Evolutionary conservation across 1,140 invertebrate genomes (phyloP).

Genomic region (Drosophila teissieri): DNA sequence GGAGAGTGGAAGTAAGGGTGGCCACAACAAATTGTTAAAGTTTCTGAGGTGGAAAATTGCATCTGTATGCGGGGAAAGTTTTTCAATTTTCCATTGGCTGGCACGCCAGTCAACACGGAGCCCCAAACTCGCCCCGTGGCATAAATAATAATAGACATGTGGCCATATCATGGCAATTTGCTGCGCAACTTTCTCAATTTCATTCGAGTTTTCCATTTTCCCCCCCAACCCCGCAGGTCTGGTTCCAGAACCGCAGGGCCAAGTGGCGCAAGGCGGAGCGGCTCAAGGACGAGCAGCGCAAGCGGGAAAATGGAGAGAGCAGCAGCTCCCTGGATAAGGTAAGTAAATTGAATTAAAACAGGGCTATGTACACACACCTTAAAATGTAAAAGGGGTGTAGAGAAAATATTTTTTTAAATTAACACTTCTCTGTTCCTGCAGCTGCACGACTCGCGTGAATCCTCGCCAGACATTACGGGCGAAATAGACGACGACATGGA

Average conservation of each 20-base stretch:
- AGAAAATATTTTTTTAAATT: background rate
- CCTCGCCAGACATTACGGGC: conserved; percentile 83
- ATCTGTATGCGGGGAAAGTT: conserved; percentile 79
- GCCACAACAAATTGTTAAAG: conserved; percentile 80
- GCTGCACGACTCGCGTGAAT: conserved; percentile 82
- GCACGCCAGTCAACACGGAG: conserved; percentile 33
- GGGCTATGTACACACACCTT: background rate
- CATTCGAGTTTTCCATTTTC: conserved; percentile 1
- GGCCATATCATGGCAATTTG: conserved; percentile 63
- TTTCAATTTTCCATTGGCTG: conserved; percentile 79
- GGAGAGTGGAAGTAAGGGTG: too few species aligned
- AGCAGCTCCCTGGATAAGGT: conserved; percentile 85
- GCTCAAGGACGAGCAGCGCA: conserved; percentile 94
- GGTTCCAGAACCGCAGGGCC: conserved; percentile 97
- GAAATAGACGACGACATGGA: conserved; percentile 84
- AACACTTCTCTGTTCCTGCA: conserved; percentile 4
- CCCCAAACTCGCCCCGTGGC: conserved; percentile 33
- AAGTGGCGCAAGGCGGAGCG: conserved; percentile 97
- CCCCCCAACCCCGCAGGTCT: conserved; percentile 88
- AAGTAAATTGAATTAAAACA: conserved; percentile 3
- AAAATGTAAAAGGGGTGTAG: too few species aligned
- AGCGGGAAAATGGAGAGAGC: conserved; percentile 90
- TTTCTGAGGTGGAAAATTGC: conserved; percentile 84
- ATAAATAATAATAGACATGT: conserved; percentile 64
- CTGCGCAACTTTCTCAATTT: conserved; percentile 60